Conservation (phyloP, 2,113 vertebrate species). For the Larimichthys polyactis region DNA sequence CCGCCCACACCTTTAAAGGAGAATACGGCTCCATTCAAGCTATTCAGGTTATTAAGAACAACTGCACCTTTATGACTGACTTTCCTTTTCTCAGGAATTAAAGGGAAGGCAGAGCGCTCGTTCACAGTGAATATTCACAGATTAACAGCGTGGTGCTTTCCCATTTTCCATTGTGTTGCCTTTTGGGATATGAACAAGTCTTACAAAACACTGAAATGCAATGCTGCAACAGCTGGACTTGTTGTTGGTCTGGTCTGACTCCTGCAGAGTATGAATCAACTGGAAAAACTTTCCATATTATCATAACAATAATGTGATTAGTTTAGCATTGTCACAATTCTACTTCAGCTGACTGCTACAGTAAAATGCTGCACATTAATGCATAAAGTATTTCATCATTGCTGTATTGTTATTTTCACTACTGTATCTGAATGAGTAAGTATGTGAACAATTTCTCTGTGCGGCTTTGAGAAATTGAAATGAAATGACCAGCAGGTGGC, state of each 20-base stretch:
- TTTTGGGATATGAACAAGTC: too few relatives aligned
- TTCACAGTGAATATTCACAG: constrained; percentile 13
- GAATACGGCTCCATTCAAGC: constrained; percentile 50
- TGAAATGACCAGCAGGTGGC: constrained; percentile 51
- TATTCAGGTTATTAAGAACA: constrained; percentile 42
- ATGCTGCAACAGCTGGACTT: neutral
- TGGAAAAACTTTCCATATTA: neutral
- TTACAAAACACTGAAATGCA: neutral
- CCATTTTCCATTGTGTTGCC: neutral
- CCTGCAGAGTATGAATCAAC: neutral
- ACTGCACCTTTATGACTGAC: constrained; percentile 20
- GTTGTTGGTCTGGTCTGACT: neutral
- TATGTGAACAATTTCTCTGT: neutral
- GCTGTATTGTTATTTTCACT: neutral
- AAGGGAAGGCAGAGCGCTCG: neutral
- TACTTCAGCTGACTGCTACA: too few relatives aligned
- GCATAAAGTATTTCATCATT: neutral
- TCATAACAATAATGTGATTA: neutral
- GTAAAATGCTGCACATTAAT: too few relatives aligned
- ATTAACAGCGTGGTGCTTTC: constrained; percentile 16
- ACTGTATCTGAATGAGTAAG: too few relatives aligned
- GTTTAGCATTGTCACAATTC: too few relatives aligned
- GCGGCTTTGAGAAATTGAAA: neutral
- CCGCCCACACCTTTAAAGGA: constrained; percentile 76
- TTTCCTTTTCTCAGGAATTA: constrained; percentile 28